Evolutionary conservation across 2,888 invertebrate genomes (phyloP).

Genomic region (Macaria notata): DNA sequence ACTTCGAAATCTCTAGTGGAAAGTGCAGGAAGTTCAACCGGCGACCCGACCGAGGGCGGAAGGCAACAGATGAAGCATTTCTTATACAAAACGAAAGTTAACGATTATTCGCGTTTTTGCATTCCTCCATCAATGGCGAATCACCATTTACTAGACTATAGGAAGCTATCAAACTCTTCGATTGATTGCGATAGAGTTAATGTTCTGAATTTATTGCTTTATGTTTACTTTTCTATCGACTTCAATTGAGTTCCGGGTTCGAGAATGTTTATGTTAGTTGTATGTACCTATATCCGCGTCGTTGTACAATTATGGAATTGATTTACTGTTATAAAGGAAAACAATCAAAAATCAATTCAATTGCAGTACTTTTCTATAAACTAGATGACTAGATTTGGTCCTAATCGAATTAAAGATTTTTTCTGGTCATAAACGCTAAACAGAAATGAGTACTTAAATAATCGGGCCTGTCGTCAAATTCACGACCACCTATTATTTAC

Average conservation of each 20-base stretch:
- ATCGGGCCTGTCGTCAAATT: too few species aligned
- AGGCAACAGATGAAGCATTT: slow-evolving; percentile 24
- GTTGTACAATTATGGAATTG: too few species aligned
- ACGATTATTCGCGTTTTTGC: slow-evolving; percentile 19
- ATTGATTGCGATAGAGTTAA: slow-evolving; percentile 2
- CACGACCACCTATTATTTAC: too few species aligned
- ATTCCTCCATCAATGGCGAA: slow-evolving; percentile 11
- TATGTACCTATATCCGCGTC: too few species aligned
- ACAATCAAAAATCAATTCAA: too few species aligned
- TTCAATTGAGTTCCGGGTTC: background rate
- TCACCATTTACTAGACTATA: slow-evolving; percentile 5
- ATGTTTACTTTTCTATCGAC: background rate
- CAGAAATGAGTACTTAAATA: too few species aligned
- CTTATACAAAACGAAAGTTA: slow-evolving; percentile 21
- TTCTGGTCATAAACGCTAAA: too few species aligned
- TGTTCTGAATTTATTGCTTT: background rate
- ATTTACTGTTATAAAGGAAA: too few species aligned
- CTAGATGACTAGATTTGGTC: too few species aligned
- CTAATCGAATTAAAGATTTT: too few species aligned
- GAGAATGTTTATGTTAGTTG: background rate
- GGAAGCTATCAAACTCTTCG: slow-evolving; percentile 7
- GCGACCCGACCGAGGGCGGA: slow-evolving; percentile 24
- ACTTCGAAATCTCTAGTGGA: slow-evolving; percentile 6
- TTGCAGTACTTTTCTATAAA: too few species aligned
- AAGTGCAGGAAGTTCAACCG: slow-evolving; percentile 27